Evolutionary conservation across 2,888 invertebrate genomes (phyloP).

Genomic region (Cerceris ruficornis): DNA sequence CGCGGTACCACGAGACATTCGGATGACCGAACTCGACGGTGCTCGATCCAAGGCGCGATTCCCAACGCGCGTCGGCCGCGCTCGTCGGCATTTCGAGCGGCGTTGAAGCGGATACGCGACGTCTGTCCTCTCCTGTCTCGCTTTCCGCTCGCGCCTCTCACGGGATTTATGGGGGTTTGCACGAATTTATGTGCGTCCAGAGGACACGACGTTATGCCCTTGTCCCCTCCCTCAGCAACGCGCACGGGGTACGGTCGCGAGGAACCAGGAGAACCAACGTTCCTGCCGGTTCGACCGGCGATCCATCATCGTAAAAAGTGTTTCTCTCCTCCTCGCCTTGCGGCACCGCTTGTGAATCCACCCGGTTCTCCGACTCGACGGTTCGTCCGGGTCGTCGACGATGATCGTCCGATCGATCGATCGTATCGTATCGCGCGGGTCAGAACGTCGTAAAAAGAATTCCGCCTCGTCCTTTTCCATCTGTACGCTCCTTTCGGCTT

Average conservation of each 20-base stretch:
- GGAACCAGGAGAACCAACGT: conserved; percentile 62
- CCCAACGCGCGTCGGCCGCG: conserved; percentile 32
- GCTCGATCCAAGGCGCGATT: conserved; percentile 36
- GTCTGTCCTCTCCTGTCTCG: conserved; percentile 66
- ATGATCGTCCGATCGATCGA: conserved; percentile 65
- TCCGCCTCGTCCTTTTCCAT: conserved; percentile 46
- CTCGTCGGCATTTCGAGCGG: conserved; percentile 41
- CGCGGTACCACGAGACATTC: neutral
- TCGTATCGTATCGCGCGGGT: conserved; percentile 66
- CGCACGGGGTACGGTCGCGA: conserved; percentile 39
- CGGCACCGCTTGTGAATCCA: conserved; percentile 47
- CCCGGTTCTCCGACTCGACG: conserved; percentile 43
- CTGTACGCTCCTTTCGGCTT: conserved; percentile 23
- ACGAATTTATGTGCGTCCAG: conserved; percentile 72
- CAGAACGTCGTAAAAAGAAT: conserved; percentile 59
- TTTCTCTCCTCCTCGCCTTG: conserved; percentile 50
- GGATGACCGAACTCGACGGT: conserved; percentile 2
- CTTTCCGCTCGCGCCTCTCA: conserved; percentile 70
- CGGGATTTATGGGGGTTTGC: conserved; percentile 74
- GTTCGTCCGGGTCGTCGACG: conserved; percentile 59
- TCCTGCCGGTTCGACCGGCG: conserved; percentile 67
- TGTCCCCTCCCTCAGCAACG: conserved; percentile 21
- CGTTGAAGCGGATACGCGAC: conserved; percentile 54
- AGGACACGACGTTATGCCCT: conserved; percentile 47
- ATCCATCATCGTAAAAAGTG: conserved; percentile 74